Conservation (phyloP, 2,888 invertebrate species). For the Hyposoter didymator region DNA sequence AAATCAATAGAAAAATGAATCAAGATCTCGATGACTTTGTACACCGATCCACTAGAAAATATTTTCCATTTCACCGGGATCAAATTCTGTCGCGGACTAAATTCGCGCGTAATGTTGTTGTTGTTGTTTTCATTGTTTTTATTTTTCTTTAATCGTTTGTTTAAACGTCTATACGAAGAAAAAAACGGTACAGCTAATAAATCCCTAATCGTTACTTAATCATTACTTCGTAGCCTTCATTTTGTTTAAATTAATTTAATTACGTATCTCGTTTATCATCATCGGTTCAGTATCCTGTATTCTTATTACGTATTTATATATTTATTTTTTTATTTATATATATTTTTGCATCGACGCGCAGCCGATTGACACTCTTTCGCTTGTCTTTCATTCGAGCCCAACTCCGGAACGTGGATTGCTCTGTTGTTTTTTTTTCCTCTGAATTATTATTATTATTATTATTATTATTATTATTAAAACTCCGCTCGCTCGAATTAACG, state of each 20-base stretch:
- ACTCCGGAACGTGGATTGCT: constrained; percentile 34
- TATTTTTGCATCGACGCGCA: constrained; percentile 62
- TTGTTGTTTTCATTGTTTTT: constrained; percentile 4
- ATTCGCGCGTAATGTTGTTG: constrained; percentile 53
- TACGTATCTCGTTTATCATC: constrained; percentile 68
- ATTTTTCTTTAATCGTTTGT: constrained; percentile 27
- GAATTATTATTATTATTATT: not conserved
- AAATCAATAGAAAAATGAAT: constrained; percentile 72
- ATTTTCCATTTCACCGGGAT: constrained; percentile 68
- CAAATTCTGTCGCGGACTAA: constrained; percentile 64
- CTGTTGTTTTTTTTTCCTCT: not conserved
- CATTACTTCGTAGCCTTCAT: constrained; percentile 63
- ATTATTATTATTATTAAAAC: constrained; percentile 27
- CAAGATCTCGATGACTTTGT: constrained; percentile 73
- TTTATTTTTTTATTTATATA: constrained; percentile 47
- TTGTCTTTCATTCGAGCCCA: constrained; percentile 62
- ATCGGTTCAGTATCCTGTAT: constrained; percentile 55
- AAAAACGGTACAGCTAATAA: constrained; percentile 65
- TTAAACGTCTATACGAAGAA: constrained; percentile 58
- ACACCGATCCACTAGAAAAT: constrained; percentile 74
- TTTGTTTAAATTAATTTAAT: constrained; percentile 64
- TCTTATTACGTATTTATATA: constrained; percentile 54
- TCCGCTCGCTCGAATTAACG: constrained; percentile 67
- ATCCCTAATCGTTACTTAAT: constrained; percentile 61
- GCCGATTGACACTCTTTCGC: constrained; percentile 67